Base-by-base conservation (phyloP, 2,888 invertebrate species). In the Rapana venosa region DNA sequence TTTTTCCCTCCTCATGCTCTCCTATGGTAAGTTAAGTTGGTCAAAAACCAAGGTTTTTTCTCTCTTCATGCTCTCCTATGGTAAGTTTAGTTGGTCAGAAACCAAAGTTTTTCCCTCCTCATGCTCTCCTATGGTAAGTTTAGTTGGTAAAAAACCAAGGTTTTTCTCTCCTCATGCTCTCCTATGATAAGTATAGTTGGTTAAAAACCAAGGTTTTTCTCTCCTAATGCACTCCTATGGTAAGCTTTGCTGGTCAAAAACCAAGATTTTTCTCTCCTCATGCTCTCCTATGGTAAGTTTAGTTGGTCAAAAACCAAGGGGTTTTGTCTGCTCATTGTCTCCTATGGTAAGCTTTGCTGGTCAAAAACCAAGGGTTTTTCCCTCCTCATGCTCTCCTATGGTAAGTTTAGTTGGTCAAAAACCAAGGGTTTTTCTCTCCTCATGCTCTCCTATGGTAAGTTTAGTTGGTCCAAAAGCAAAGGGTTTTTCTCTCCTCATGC, bases 171-270 rank as follows among this genome's bases (percentile, higher is more conserved):
- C 97, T 99, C 26, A 97, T 98, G 88, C 95, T 98, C 89, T 98
- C 98, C 8, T 99, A 99, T 95, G 99, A 96, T 96, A 15, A 84
- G 84, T 13, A 8, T 47, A 5, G 47, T 5, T 47, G 47, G 47
- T 47, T 8, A 47, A 97, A 97, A 79, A 98, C 99, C 96, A 96
- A 90, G 89, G 98, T 98, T 95, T 99, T 98, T 96, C 96, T 98
- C 87, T 96, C 99, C 56, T 99, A 22, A 97, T 98, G 88, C 95
- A 98, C 89, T 98, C 98, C 8, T 99, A 99, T 95, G 99, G 96
- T 96, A 22, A 81, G 81, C 22, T 8, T 1, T 35, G n/a, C n/a
- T n/a, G 81, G 11, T 66, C 26, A 22, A 22, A 11, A 47, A 47
- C 77, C 77, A 66, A 17, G 66, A 13, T 66, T 13, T 66, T 66